Evolutionary conservation across 2,797 vertebrate genomes (phyloP), one percentile per base, ranked within the genome.

Genomic region (Chloroceryle amazona): DNA sequence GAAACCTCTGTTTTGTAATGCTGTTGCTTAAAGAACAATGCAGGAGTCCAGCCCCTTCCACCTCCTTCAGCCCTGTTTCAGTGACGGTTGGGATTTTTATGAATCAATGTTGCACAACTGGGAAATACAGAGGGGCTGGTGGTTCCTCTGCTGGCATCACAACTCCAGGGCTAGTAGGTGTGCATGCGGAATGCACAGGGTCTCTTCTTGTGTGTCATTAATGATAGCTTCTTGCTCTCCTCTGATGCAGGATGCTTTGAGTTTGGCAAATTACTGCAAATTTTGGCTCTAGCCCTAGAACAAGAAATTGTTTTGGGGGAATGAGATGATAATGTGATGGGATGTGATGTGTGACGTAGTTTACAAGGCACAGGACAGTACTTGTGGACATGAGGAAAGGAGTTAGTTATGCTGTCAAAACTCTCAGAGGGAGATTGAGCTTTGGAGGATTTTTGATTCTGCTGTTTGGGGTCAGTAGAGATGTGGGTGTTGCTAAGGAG

Each of bases 101-200:
- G 4, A 41, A 63, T 33, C 6, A 29, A 18, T 4, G 13, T 8
- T 7, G 2, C 37, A 42, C 15, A 68, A 0, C 22, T n/a, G 49
- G 62, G 14, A 57, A 73, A 42, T 14, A 3, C 0, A 0, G 37
- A 52, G 19, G 12, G 8, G 19, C 15, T 75, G 58, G 31, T 42
- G 13, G 18, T 25, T 87, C 15, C 19, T 41, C 3, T 23, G 72
- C 5, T 3, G 4, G 5, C 6, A 5, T 26, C 0, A 0, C 44
- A 13, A 10, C 16, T 85, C 16, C 39, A 57, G 80, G 62, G 67
- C 12, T 33, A 3, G 44, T 0, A 2, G 54, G 25, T 31, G 44
- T 54, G 39, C 10, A 1, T 0, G 5, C 25, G 52, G 57, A 37
- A 57, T 52, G 42, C 52, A 2, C 19, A 70, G 16, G 5, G 13